Percentiles rank a stretch among this genome's conserved stretches.
These are phyloP conservation scores for Entomyzon cyanotis DNA, from an alignment of 2,113 vertebrate species.

Conservation along the genomic window DNA sequence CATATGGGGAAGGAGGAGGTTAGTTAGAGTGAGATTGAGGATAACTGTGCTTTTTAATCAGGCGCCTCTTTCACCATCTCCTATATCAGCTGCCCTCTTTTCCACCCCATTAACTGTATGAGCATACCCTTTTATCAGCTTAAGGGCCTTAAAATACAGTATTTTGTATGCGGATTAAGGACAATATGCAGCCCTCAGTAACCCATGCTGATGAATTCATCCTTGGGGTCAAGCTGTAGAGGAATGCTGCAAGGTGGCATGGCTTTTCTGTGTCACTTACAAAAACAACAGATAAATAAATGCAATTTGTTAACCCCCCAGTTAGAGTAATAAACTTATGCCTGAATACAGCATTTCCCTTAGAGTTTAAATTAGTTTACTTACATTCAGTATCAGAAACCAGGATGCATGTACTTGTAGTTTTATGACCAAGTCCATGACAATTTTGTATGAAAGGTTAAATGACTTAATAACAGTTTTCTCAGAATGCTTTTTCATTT, in stretches of 20 bases:
- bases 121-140: conserved; percentile 10
- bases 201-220: not conserved
- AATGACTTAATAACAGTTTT: conserved; percentile 12
- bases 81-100: not conserved
- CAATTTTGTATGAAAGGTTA: conserved; percentile 39
- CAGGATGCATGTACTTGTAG: not conserved
- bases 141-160: conserved; percentile 11
- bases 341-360: not conserved
- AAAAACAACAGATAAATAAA: not conserved
- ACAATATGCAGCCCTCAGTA: not conserved
- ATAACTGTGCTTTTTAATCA: not conserved
- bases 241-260: not conserved
- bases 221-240: not conserved
- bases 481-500: not conserved
- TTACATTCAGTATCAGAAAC: not conserved
- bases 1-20: not conserved
- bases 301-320: not conserved
- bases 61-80: not conserved
- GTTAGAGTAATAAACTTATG: not conserved
- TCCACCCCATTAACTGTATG: not conserved
- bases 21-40: not conserved
- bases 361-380: not conserved
- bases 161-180: not conserved
- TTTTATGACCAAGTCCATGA: conserved; percentile 24
- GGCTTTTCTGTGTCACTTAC: not conserved